phyloP scores from a whole-genome alignment of 1,140 invertebrate genomes.

The Nasonia longicornis region DNA sequence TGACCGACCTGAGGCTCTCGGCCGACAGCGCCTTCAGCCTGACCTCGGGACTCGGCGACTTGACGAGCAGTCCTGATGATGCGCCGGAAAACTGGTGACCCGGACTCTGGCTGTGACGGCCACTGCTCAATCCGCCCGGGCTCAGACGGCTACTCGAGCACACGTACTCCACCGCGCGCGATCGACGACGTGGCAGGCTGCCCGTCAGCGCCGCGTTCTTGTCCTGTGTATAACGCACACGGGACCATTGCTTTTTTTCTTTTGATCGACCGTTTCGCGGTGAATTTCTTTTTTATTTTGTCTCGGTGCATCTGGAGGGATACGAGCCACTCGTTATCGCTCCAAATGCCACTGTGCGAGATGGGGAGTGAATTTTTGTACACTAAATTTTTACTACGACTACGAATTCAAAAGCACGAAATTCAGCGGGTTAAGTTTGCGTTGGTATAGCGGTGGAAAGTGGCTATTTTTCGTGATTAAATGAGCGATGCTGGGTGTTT shows the following conservation, averaged over 20 bases:
- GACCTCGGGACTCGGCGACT: slow-evolving; percentile 67
- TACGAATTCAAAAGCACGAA: no score
- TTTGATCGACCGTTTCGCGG: background rate
- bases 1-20: slow-evolving; percentile 85
- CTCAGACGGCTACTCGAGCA: slow-evolving; percentile 60
- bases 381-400: no score
- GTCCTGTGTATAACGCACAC: slow-evolving; percentile 53
- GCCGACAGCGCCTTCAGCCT: slow-evolving; percentile 85
- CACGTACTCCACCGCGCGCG: slow-evolving; percentile 71
- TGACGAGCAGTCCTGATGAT: slow-evolving; percentile 55
- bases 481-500: no score
- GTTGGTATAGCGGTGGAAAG: no score
- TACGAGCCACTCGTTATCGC: no score
- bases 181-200: slow-evolving; percentile 75
- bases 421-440: no score
- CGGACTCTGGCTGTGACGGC: slow-evolving; percentile 60
- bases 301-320: no score
- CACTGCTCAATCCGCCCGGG: slow-evolving; percentile 55
- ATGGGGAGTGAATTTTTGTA: no score
- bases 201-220: slow-evolving; percentile 74
- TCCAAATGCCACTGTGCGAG: no score
- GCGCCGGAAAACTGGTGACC: slow-evolving; percentile 57
- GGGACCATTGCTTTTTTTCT: background rate
- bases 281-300: no score
- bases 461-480: no score